phyloP scores from a whole-genome alignment of 2,797 vertebrate genomes.

The Sebastes umbrosus region DNA sequence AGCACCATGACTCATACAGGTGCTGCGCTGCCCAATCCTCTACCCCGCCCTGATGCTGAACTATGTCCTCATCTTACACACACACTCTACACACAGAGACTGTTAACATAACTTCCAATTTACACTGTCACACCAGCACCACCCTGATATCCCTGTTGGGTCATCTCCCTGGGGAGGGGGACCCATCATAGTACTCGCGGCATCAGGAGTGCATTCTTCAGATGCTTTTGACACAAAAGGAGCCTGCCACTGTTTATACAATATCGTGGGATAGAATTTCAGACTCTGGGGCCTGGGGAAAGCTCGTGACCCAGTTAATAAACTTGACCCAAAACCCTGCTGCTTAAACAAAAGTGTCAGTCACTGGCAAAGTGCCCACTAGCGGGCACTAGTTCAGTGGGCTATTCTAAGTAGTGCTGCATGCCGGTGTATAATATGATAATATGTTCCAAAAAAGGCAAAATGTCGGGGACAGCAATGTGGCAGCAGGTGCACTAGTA shows the following conservation, averaged over 20 bases:
- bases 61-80: constrained; percentile 33
- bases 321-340: constrained; percentile 17
- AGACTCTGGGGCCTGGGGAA: constrained; percentile 23
- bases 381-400: not conserved
- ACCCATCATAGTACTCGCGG: constrained; percentile 21
- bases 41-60: constrained; percentile 47
- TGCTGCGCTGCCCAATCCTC: constrained; percentile 30
- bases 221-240: constrained; percentile 69
- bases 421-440: constrained; percentile 17
- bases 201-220: constrained; percentile 67
- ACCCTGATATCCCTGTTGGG: constrained; percentile 2
- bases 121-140: constrained; percentile 26
- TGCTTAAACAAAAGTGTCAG: constrained; percentile 15
- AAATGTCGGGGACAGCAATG: constrained; percentile 29
- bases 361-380: constrained; percentile 15
- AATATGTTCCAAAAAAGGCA: constrained; percentile 20
- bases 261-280: constrained; percentile 57
- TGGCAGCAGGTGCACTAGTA: not conserved
- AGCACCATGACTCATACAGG: constrained; percentile 63
- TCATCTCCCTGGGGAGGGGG: constrained; percentile 15
- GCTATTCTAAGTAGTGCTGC: not conserved
- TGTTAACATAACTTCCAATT: constrained; percentile 30
- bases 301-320: constrained; percentile 45
- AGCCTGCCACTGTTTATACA: constrained; percentile 57
- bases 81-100: not conserved